Base-by-base conservation (phyloP, 53 echinoderm and acorn worm genomes). In the Holothuria scabra region DNA sequence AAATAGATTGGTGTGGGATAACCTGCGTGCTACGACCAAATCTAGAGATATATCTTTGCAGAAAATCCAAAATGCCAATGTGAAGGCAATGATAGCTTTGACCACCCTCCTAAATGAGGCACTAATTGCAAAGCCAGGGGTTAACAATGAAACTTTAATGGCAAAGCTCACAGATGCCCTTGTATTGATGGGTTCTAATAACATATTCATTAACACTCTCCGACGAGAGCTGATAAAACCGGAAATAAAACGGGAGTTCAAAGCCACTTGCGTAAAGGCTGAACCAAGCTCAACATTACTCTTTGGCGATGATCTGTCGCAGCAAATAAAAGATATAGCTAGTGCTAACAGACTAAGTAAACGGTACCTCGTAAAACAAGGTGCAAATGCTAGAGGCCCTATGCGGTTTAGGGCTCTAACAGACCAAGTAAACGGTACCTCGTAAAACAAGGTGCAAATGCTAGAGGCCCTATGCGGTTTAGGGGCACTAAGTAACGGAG, bases 91-190 rank as follows among this genome's bases (percentile, higher is more conserved):
- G 80, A 31, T 79, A 58, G 80, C 80, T 29, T 60, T 80, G 80
- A 60, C 59, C 33, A 80, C 59, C 24, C 59, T 80, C 61, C 29
- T 80, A 30, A 80, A 80, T 80, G 80, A 80, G 61, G 37, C 57
- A n/a, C 19, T 60, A 20, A n/a, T 32, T 11, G 61, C 60, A 14
- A 80, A 80, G 29, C 22, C 80, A 35, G n/a, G 20, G 14, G 10
- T 26, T 9, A 59, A 59, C 22, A 80, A 80, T 26, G 59, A 60
- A 60, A 60, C 12, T 32, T 1, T 80, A 32, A 80, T 80, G 80
- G 48, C 60, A 20, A 60, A 80, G n/a, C 11, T 80, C 11, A 80
- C 80, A 59, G 80, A 80, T 80, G 61, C 80, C 20, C 80, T 80
- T 59, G 80, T 30, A 23, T 80, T 80, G 13, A 80, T 59, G 41